These are phyloP conservation scores for Galaxias olidus DNA, from an alignment of 2,797 vertebrate species.

Conservation along the genomic window DNA sequence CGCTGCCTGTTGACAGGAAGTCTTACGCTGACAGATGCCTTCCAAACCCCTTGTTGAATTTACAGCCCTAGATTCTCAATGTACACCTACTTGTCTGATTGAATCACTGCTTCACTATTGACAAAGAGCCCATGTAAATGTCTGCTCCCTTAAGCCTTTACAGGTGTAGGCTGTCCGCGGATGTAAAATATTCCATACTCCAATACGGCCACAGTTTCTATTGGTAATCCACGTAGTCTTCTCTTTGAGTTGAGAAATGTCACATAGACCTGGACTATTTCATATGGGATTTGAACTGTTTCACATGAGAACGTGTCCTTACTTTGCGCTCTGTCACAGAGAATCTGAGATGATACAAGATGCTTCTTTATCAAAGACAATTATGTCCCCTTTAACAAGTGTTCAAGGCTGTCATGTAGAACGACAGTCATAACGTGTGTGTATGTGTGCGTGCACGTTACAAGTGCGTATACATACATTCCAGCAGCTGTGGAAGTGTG, in stretches of 20 bases:
- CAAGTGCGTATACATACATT: not conserved
- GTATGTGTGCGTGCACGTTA: not conserved
- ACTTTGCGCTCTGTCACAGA: too few relatives aligned
- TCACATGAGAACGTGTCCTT: too few relatives aligned
- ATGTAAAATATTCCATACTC: too few relatives aligned
- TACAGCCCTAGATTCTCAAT: conserved; percentile 8
- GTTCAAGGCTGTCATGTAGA: conserved; percentile 22
- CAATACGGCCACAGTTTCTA: too few relatives aligned
- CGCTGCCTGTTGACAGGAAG: not conserved
- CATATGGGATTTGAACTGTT: too few relatives aligned
- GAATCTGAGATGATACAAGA: too few relatives aligned
- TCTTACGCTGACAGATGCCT: conserved; percentile 16
- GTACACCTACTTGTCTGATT: conserved; percentile 18
- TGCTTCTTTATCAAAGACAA: too few relatives aligned
- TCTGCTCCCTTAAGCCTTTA: conserved; percentile 15
- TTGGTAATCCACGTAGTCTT: too few relatives aligned
- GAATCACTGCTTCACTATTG: conserved; percentile 23
- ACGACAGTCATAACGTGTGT: conserved; percentile 20
- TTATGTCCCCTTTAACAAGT: too few relatives aligned
- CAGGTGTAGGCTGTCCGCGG: not conserved
- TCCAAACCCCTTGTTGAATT: conserved; percentile 1
- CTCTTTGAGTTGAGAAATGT: too few relatives aligned
- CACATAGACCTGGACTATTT: too few relatives aligned
- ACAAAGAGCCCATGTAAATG: conserved; percentile 18
- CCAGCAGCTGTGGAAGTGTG: not conserved